Base-by-base conservation (phyloP, 2,113 vertebrate genomes). In the Entomyzon cyanotis region DNA sequence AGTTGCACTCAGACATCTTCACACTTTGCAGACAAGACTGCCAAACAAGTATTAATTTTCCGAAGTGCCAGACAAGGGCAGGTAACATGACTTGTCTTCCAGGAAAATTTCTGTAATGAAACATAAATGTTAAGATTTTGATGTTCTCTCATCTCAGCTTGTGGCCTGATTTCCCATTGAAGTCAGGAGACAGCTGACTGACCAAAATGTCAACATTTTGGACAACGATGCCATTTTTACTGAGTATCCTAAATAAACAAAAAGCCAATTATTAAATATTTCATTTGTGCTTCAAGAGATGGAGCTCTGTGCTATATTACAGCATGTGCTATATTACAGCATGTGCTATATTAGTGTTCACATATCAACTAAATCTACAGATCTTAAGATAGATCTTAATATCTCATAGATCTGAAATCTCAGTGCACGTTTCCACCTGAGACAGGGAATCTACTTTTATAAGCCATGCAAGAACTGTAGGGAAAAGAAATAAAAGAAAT, bases 321-420 rank as follows among this genome's bases (percentile, higher is more conserved):
- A 31, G 22, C 2, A 1, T 6, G 22, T 74, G 35, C 82, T 64
- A 1, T n/a, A n/a, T n/a, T n/a, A n/a, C n/a, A n/a, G n/a, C n/a
- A n/a, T n/a, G n/a, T n/a, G n/a, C n/a, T n/a, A n/a, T n/a, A n/a
- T n/a, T n/a, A n/a, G n/a, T n/a, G n/a, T n/a, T n/a, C n/a, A n/a
- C n/a, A n/a, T n/a, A n/a, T n/a, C n/a, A n/a, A n/a, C n/a, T n/a
- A n/a, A n/a, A n/a, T n/a, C n/a, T n/a, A n/a, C n/a, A n/a, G 49
- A 20, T 20, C 53, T 55, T 55, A 74, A 47, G n/a, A 23, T 16
- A 31, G 37, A 49, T 23, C 49, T 35, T 39, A 44, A 41, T 11
- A 17, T 59, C 31, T 88, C 42, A 10, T 8, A 25, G 22, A 37
- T 24, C 27, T 71, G 15, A 58, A 39, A 59, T 69, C 44, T 64